These are phyloP conservation scores for Serilophus lunatus DNA, from an alignment of 2,113 vertebrate genomes.

Conservation along the genomic window DNA sequence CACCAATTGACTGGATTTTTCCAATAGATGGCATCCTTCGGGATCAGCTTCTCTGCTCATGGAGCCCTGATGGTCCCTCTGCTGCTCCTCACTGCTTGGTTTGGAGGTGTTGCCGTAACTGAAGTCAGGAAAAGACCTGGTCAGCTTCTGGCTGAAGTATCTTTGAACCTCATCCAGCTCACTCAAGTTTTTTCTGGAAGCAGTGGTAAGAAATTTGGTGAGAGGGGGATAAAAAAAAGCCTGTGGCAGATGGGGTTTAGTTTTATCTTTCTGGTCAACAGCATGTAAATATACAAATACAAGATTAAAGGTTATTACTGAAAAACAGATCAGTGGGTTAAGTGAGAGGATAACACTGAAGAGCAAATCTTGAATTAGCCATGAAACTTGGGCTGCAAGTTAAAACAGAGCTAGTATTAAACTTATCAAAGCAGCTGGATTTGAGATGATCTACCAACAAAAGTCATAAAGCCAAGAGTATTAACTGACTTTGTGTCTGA, in stretches of 20 bases:
- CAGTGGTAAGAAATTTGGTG: neutral
- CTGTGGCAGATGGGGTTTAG: neutral
- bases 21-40: conserved; percentile 57
- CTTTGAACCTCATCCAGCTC: conserved; percentile 93
- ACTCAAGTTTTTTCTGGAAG: conserved; percentile 84
- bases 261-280: neutral
- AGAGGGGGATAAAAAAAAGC: neutral
- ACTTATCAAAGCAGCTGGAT: neutral
- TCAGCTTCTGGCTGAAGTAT: conserved; percentile 89
- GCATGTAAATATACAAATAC: neutral
- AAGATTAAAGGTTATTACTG: neutral
- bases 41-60: neutral
- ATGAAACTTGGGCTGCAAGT: neutral
- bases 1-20: conserved; percentile 79
- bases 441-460: neutral
- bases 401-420: neutral
- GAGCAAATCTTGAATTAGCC: neutral
- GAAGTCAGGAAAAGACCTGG: conserved; percentile 68
- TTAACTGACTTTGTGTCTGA: neutral
- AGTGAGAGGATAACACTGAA: neutral
- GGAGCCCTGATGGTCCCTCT: neutral
- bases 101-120: neutral
- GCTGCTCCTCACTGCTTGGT: neutral
- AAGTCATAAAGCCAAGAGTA: neutral
- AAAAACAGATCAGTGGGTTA: neutral